phyloP scores from a whole-genome alignment of 2,888 invertebrate species.

The Pyrochroa serraticornis region DNA sequence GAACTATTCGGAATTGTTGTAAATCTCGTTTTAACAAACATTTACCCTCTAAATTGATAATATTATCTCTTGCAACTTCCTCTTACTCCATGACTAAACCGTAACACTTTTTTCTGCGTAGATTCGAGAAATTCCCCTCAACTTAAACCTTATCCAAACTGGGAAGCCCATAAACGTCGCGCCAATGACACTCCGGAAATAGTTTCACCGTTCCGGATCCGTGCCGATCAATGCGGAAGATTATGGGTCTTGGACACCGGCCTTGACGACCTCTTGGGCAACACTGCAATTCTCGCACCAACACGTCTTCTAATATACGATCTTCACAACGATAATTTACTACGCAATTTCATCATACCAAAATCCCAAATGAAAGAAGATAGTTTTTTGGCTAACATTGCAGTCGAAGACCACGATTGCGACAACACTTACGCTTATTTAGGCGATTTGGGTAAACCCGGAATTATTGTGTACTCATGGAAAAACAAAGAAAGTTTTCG shows the following conservation, averaged over 20 bases:
- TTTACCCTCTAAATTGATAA: no score
- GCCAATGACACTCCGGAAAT: slow-evolving; percentile 64
- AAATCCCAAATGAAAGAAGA: slow-evolving; percentile 68
- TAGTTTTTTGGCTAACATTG: slow-evolving; percentile 78
- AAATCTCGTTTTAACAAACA: no score
- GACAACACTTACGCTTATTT: slow-evolving; percentile 75
- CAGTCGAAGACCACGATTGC: slow-evolving; percentile 76
- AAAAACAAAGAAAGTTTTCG: slow-evolving; percentile 75
- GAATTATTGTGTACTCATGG: slow-evolving; percentile 78
- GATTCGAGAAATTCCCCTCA: slow-evolving; percentile 70
- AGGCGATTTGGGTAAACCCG: slow-evolving; percentile 73
- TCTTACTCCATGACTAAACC: no score
- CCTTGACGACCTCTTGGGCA: slow-evolving; percentile 65
- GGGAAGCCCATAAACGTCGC: slow-evolving; percentile 74
- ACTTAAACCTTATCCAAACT: slow-evolving; percentile 78
- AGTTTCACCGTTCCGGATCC: slow-evolving; percentile 74
- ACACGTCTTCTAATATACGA: slow-evolving; percentile 75
- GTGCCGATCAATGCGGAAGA: slow-evolving; percentile 76
- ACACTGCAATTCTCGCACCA: slow-evolving; percentile 40
- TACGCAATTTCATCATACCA: slow-evolving; percentile 72
- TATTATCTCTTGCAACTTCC: no score
- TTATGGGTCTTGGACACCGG: slow-evolving; percentile 83
- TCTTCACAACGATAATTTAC: slow-evolving; percentile 70
- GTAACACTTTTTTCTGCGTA: slow-evolving; percentile 53
- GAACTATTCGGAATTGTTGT: no score